These are phyloP conservation scores for Petaurus breviceps DNA, from an alignment of 2,113 vertebrate species.

Conservation along the genomic window DNA sequence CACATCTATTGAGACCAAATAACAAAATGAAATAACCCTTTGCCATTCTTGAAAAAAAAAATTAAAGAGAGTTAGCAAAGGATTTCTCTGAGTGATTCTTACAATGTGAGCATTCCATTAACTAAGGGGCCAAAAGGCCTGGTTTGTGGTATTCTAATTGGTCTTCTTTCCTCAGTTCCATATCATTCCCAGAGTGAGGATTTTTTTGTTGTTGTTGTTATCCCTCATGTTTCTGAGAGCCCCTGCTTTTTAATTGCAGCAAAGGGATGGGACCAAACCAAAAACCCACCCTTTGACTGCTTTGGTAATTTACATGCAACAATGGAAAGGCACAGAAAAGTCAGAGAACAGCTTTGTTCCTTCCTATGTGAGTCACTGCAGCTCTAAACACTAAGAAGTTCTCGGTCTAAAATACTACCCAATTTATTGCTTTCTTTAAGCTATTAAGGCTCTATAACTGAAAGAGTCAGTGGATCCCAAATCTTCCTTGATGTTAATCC, in stretches of 20 bases:
- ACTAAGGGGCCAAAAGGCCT: not conserved
- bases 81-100: not conserved
- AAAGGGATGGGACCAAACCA: conserved; percentile 1
- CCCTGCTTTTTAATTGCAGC: conserved; percentile 15
- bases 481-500: conserved; percentile 2
- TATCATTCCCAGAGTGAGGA: not conserved
- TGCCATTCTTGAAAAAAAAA: not conserved
- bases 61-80: conserved; percentile 7
- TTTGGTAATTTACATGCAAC: conserved; percentile 11
- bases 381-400: not conserved
- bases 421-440: conserved; percentile 31
- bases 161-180: not conserved
- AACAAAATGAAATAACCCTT: not conserved
- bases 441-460: not conserved
- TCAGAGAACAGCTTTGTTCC: not conserved
- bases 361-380: not conserved
- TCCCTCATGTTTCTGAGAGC: not conserved
- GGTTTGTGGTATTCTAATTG: not conserved
- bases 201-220: conserved; percentile 6
- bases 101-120: not conserved
- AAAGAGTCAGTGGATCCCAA: not conserved
- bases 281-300: not conserved
- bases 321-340: not conserved
- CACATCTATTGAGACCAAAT: not conserved
- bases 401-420: not conserved